Conservation (phyloP, 2,888 invertebrate species). For the Onthophagus sagittarius region DNA sequence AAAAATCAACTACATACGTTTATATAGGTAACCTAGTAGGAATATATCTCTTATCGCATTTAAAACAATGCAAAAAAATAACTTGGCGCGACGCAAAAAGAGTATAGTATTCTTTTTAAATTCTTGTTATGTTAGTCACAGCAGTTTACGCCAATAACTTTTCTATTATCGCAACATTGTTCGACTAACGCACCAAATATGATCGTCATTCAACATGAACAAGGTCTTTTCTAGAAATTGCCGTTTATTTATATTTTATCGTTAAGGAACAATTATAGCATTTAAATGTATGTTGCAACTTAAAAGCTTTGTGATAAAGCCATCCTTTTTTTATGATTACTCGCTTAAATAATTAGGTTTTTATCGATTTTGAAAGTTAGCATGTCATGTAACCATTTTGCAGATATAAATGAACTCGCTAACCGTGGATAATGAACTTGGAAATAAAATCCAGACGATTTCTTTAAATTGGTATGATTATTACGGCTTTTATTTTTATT, state of each 20-base stretch:
- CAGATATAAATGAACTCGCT: conserved; percentile 16
- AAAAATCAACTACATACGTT: background rate
- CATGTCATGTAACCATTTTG: background rate
- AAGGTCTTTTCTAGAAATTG: background rate
- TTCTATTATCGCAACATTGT: background rate
- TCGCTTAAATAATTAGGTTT: too few species aligned
- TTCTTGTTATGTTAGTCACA: conserved; percentile 1
- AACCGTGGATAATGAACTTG: background rate
- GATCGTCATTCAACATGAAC: background rate
- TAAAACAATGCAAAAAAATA: conserved; percentile 4
- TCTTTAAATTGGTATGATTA: background rate
- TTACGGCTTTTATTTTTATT: background rate
- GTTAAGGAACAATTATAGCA: background rate
- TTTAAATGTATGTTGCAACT: background rate
- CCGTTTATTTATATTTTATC: background rate
- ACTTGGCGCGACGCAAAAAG: background rate
- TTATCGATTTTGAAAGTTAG: background rate
- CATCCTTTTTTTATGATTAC: too few species aligned
- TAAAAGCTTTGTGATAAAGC: too few species aligned
- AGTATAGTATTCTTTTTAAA: conserved; percentile 2
- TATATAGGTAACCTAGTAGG: conserved; percentile 6
- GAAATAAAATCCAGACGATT: background rate
- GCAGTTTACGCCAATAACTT: background rate
- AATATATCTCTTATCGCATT: background rate
- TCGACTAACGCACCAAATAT: background rate